A percentile compares a stretch with the other conserved stretches of the same genome.
Evolutionary conservation across 2,797 vertebrate genomes (phyloP).

Genomic region (Bradypodion ventrale): DNA sequence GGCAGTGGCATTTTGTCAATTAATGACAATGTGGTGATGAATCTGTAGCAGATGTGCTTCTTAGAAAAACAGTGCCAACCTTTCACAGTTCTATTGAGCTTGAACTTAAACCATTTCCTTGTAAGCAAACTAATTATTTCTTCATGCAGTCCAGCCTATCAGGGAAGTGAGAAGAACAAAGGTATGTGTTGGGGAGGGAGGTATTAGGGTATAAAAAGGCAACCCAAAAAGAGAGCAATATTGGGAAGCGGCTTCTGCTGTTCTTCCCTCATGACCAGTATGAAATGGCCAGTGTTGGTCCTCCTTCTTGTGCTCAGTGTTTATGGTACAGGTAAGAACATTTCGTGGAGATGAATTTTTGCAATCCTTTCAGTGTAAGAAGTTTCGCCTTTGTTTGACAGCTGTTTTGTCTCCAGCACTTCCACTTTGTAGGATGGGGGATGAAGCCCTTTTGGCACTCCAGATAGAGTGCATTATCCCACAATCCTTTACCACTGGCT

Average conservation of each 20-base stretch:
- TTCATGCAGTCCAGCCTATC: neutral
- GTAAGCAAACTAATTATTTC: neutral
- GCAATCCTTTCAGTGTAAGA: neutral
- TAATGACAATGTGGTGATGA: neutral
- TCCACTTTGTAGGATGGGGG: neutral
- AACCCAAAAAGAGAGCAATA: neutral
- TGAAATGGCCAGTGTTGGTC: neutral
- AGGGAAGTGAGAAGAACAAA: neutral
- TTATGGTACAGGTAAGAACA: slow-evolving; percentile 2
- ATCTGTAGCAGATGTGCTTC: neutral
- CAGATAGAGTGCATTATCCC: neutral
- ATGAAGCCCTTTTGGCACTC: neutral
- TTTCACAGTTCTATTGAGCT: neutral
- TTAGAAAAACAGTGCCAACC: neutral
- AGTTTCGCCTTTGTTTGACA: neutral
- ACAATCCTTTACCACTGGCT: neutral
- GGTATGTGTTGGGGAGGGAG: too few species aligned
- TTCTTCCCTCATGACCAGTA: neutral
- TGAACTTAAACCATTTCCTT: neutral
- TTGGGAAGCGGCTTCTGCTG: neutral
- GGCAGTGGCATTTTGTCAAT: neutral
- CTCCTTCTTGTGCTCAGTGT: neutral
- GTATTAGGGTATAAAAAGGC: slow-evolving; percentile 2
- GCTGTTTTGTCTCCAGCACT: neutral
- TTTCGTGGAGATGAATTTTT: neutral